phyloP scores from a whole-genome alignment of 2,113 vertebrate species.

The Suncus etruscus region DNA sequence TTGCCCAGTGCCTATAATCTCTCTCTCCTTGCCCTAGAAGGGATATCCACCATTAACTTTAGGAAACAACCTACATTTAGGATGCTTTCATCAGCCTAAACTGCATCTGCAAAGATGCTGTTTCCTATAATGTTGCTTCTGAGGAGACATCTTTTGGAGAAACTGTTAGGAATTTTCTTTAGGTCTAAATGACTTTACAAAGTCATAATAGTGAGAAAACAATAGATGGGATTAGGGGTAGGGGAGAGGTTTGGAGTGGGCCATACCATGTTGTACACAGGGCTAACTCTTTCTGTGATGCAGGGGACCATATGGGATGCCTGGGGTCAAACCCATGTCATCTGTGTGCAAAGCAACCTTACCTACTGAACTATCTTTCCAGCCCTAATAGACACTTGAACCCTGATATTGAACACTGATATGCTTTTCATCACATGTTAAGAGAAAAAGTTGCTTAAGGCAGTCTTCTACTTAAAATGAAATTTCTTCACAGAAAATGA shows the following conservation, averaged over 20 bases:
- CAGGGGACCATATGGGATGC: too few species aligned
- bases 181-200: conserved; percentile 12
- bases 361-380: too few species aligned
- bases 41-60: background rate
- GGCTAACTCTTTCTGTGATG: too few species aligned
- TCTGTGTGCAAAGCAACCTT: too few species aligned
- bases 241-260: too few species aligned
- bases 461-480: background rate
- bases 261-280: background rate
- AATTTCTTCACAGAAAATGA: conserved; percentile 58
- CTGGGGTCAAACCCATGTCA: too few species aligned
- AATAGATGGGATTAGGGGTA: background rate
- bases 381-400: background rate
- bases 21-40: background rate
- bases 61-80: background rate
- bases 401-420: conserved; percentile 1
- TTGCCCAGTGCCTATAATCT: background rate
- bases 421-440: conserved; percentile 33
- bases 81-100: background rate
- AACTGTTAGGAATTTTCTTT: background rate
- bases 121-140: conserved; percentile 16
- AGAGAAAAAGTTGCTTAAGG: background rate
- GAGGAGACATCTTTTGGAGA: background rate
- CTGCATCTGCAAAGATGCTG: conserved; percentile 14
- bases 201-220: conserved; percentile 2